A percentile compares a stretch with the other conserved stretches of the same genome.
Evolutionary conservation across 2,113 vertebrate genomes (phyloP).

Genomic region (Spermophilus dauricus): DNA sequence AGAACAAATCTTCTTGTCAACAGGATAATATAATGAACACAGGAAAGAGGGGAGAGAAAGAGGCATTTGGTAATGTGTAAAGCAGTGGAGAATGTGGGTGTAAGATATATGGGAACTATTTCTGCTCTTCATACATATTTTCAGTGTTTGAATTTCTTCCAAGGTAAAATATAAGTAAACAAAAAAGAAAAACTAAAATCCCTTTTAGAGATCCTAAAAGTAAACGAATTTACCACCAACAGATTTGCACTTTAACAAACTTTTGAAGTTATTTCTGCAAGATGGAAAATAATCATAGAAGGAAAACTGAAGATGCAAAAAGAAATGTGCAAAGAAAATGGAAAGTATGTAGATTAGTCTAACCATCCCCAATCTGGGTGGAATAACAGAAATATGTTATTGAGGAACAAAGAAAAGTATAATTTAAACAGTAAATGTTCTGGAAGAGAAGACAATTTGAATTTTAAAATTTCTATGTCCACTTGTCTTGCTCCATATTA

Average conservation of each 20-base stretch:
- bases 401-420: not conserved
- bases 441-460: not conserved
- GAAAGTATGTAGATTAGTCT: not conserved
- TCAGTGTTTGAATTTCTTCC: not conserved
- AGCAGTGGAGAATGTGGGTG: not conserved
- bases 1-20: not conserved
- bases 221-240: not conserved
- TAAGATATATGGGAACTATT: not conserved
- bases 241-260: not conserved
- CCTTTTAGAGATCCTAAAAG: not conserved
- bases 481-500: too few relatives aligned
- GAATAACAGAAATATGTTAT: not conserved
- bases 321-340: not conserved
- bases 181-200: conserved; percentile 12
- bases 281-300: not conserved
- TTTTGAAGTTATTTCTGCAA: not conserved
- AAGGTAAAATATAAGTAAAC: conserved; percentile 27
- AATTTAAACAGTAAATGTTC: not conserved
- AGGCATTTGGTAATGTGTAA: not conserved
- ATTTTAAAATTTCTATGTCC: too few relatives aligned
- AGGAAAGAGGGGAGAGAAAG: not conserved
- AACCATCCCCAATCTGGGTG: not conserved
- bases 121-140: not conserved
- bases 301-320: not conserved
- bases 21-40: not conserved